Evolutionary conservation across 1,140 invertebrate species (phyloP), one percentile per base, ranked within the genome.

Genomic region (Meteorus sp.): DNA sequence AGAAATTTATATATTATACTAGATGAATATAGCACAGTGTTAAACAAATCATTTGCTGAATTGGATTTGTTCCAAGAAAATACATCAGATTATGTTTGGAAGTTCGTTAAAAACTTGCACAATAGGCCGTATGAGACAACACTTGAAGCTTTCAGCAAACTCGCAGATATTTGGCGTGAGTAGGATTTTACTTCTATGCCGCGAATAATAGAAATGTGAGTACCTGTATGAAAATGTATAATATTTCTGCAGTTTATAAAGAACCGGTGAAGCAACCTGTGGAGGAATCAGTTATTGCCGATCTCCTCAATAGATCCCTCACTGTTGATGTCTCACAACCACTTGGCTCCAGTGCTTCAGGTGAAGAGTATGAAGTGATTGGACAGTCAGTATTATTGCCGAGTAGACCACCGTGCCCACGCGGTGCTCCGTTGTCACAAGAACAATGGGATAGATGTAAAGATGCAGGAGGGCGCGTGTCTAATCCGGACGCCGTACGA

Each of bases 41-140:
- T 94, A 39, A 88, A 89, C 56, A 88, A 86, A 69, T 94, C 93
- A 0, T 94, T 95, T 70, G 89, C 90, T 25, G 91, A 94, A 66
- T 79, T 95, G 27, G 86, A 93, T 66, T 81, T 95, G 29, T 89
- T 93, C 79, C 82, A 86, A 59, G 88, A 92, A 48, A 84, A 86
- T 61, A 78, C 83, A 5, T 80, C 86, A 0, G 77, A 88, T 75
- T 83, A 85, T 48, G 81, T 88, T 9, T 86, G 88, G 89, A 86
- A 84, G 66, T 83, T 91, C 66, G 82, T 90, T 5, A 84, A 83
- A 22, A 88, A 89, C 74, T 82, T 91, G 25, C 87, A 86, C 20
- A 79, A 89, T 67, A 83, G 89, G 72, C 91, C 92, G 0, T 91
- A 90, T 73, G 88, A 89, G 74, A 89, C 90, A 1, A 90, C 91